Evolutionary conservation across 2,797 vertebrate species (phyloP).

Genomic region (Allenopithecus nigroviridis): DNA sequence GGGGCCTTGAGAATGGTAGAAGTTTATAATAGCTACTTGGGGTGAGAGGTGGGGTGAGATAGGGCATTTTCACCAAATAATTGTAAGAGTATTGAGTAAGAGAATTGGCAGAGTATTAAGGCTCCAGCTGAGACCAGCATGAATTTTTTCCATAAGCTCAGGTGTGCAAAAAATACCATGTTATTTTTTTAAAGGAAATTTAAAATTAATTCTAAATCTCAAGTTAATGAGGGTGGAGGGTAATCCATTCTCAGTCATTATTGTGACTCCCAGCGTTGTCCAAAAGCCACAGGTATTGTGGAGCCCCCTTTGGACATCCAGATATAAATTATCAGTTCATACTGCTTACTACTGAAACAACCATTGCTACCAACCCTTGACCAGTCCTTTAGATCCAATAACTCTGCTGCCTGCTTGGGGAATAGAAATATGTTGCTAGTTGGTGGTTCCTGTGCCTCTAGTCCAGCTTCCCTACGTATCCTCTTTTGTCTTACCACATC

Average conservation of each 20-base stretch:
- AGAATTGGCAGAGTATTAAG: not conserved
- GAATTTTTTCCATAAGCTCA: not conserved
- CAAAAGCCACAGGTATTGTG: not conserved
- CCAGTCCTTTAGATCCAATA: not conserved
- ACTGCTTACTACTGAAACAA: not conserved
- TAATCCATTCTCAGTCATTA: not conserved
- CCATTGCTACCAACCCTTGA: not conserved
- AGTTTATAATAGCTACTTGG: not conserved
- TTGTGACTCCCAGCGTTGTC: not conserved
- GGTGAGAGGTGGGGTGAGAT: not conserved
- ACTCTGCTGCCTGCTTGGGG: not conserved
- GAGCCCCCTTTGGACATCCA: not conserved
- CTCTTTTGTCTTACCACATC: not conserved
- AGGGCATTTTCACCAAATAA: not conserved
- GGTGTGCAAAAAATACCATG: not conserved
- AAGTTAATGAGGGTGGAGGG: not conserved
- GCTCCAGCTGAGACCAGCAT: not conserved
- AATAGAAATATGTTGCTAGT: not conserved
- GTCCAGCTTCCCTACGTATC: not conserved
- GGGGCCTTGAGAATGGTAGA: not conserved
- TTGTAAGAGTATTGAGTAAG: not conserved
- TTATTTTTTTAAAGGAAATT: not conserved
- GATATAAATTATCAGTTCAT: not conserved
- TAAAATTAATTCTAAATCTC: not conserved
- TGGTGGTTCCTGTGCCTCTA: not conserved